Evolutionary conservation across 2,113 vertebrate species (phyloP), one percentile per base, ranked within the genome.

Genomic region (Scomber scombrus): DNA sequence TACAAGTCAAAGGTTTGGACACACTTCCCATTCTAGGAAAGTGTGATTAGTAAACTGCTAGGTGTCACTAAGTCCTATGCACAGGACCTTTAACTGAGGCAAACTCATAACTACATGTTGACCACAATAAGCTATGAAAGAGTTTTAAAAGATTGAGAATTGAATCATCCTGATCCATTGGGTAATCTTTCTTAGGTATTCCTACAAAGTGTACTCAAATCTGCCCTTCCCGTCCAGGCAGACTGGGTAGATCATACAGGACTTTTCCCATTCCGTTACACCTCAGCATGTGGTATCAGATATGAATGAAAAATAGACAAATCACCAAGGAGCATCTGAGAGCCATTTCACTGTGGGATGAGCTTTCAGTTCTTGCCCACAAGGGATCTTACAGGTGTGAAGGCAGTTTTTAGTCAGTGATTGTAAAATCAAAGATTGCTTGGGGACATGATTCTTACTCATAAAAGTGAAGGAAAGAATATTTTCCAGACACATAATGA

Each of bases 221-320:
- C 21, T 16, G 47, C 21, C 21, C 29, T 1, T 51, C 15, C 21
- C n/a, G 23, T 56, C 50, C n/a, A 45, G 29, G 15, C 43, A 26
- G 45, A 26, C 46, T 16, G 52, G 57, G n/a, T 2, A 52, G 2
- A n/a, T 52, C 52, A 60, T 18, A 18, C 34, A 71, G 50, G 16
- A 34, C 46, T 73, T 75, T 74, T 61, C 54, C 3, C 23, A 11
- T 18, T 72, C 45, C 19, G 74, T 74, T 47, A 57, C 47, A 78
- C 61, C 60, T 19, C 66, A 75, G 21, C 49, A 49, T 67, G 58
- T 81, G 31, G 49, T 55, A 40, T 45, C 51, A 65, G 71, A 68
- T 31, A 79, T 82, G 71, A 80, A 76, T 82, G 67, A 71, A 76
- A 68, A 72, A 51, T 74, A 78, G 70, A 63, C 50, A 75, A 77